Evolutionary conservation across 1,140 invertebrate genomes (phyloP), one percentile per base, ranked within the genome.

Genomic region (Ruditapes philippinarum): DNA sequence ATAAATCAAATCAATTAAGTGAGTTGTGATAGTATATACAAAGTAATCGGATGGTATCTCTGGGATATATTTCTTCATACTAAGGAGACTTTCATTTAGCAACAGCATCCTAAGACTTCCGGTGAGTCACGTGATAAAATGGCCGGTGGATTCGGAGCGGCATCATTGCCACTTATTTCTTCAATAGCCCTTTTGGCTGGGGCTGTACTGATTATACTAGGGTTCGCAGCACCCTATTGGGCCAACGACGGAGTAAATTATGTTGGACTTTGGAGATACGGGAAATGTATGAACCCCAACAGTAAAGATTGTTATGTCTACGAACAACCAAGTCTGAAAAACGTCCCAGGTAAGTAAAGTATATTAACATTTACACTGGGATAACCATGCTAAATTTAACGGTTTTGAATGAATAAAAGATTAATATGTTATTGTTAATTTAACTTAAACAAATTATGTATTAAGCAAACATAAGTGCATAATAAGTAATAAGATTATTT

Each of bases 111-210:
- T 36, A 57, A n/a, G 12, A 36, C 12, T 78, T 78, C 74, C 31
- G 74, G 45, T 17, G 19, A 40, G 25, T 81, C 79, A 81, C 79
- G 79, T 81, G 79, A 81, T 57, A 86, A 86, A 65, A 86, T 86
- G 83, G 83, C 83, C 22, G 86, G 74, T 54, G 62, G 76, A 22
- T 80, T 88, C 31, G 86, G 86, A 38, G 86, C 86, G n/a, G 86
- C 76, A 7, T 80, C 86, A 19, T 40, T 80, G 12, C 86, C 86
- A 31, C 76, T 88, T 11, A 70, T 88, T 81, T 88, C 86, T 28
- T 57, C 76, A n/a, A 88, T 88, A 17, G 86, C 86, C n/a, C 62
- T 88, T 11, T 51, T 88, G 14, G 78, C 57, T 2, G 86, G 86
- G 22, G 86, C 76, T 40, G 60, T 81, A 28, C 36, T 88, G 11